Conservation (phyloP, 2,888 invertebrate species). For the Campoplex capitator region DNA sequence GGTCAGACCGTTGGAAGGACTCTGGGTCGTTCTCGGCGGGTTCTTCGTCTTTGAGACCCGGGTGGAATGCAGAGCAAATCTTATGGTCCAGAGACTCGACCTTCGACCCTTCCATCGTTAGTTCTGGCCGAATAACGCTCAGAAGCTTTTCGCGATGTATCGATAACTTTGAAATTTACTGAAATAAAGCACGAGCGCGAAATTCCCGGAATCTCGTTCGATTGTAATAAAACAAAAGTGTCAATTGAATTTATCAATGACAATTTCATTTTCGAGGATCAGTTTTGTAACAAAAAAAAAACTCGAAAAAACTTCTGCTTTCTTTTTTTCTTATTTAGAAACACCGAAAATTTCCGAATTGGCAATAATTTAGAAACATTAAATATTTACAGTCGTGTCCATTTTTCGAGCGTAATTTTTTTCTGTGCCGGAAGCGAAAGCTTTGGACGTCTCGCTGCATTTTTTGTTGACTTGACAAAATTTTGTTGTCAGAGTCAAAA, state of each 20-base stretch:
- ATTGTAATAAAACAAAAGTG: background rate
- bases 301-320: background rate
- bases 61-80: constrained; percentile 45
- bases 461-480: constrained; percentile 1
- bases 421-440: constrained; percentile 3
- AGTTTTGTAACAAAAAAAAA: background rate
- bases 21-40: constrained; percentile 5
- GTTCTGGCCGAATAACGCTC: constrained; percentile 10
- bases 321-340: background rate
- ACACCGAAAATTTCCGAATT: background rate
- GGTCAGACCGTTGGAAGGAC: constrained; percentile 30
- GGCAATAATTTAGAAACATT: background rate
- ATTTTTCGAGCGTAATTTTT: background rate
- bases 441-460: constrained; percentile 46
- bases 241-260: constrained; percentile 3
- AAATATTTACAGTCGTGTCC: background rate
- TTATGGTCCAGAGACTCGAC: constrained; percentile 34
- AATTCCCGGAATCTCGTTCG: background rate
- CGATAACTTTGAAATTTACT: constrained; percentile 1
- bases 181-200: background rate
- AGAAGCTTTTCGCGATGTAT: background rate
- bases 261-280: background rate
- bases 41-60: constrained; percentile 12
- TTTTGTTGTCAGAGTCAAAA: too few species aligned
- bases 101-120: constrained; percentile 38